phyloP scores from a whole-genome alignment of 2,888 invertebrate genomes.

The Clusia tigrina region DNA sequence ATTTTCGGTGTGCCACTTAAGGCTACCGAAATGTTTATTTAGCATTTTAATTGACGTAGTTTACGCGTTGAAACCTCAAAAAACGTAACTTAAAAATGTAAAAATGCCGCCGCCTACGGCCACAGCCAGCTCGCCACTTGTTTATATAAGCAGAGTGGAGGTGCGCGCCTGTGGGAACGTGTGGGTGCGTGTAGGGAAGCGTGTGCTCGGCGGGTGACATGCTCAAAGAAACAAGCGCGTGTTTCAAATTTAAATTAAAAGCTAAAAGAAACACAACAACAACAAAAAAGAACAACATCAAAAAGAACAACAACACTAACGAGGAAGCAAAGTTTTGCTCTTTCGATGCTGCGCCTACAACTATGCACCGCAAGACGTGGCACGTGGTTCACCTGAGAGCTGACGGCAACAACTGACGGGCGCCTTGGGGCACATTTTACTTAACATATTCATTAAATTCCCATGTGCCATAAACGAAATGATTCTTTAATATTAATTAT shows the following conservation, averaged over 20 bases:
- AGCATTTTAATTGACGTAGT: constrained; percentile 31
- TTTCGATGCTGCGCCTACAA: background rate
- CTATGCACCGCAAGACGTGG: background rate
- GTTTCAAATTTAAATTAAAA: constrained; percentile 6
- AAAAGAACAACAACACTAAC: background rate
- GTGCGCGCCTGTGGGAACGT: background rate
- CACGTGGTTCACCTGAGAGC: no score
- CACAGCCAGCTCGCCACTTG: constrained; percentile 8
- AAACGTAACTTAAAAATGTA: background rate
- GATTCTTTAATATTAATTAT: constrained; percentile 35
- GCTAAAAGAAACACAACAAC: background rate
- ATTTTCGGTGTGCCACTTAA: background rate
- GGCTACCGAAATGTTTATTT: constrained; percentile 24
- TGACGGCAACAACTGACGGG: background rate
- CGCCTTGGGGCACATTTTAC: background rate
- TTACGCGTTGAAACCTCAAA: constrained; percentile 16
- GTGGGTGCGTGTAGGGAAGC: constrained; percentile 16
- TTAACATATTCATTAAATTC: constrained; percentile 9
- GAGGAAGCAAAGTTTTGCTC: background rate
- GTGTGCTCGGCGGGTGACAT: constrained; percentile 5
- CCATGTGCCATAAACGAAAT: constrained; percentile 18
- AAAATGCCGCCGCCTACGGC: background rate
- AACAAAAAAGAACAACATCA: background rate
- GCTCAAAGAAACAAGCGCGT: constrained; percentile 4
- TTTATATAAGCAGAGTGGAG: background rate